phyloP scores from a whole-genome alignment of 2,888 invertebrate genomes.

The Dorcus hopei region DNA sequence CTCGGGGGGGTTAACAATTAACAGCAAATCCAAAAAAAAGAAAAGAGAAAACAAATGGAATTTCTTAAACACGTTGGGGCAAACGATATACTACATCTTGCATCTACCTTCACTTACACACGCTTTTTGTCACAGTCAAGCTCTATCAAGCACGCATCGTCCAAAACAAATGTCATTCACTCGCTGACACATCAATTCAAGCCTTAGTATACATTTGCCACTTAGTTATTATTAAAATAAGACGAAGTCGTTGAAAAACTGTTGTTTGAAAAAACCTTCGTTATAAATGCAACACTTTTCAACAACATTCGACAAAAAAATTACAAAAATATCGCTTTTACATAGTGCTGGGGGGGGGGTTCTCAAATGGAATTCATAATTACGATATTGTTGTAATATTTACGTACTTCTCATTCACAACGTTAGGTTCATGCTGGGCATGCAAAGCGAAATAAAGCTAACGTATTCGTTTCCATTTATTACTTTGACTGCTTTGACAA shows the following conservation, averaged over 20 bases:
- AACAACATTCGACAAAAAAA: slow-evolving; percentile 2
- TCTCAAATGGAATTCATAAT: no score
- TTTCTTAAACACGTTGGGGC: slow-evolving; percentile 40
- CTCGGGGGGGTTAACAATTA: background rate
- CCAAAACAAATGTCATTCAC: slow-evolving; percentile 24
- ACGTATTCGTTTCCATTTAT: slow-evolving; percentile 18
- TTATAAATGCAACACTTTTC: slow-evolving; percentile 7
- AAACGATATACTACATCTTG: slow-evolving; percentile 45
- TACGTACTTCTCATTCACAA: slow-evolving; percentile 28
- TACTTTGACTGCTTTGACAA: slow-evolving; percentile 20
- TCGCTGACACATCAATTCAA: slow-evolving; percentile 27
- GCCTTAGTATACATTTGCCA: slow-evolving; percentile 41
- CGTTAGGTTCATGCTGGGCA: slow-evolving; percentile 32
- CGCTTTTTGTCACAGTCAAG: slow-evolving; percentile 19
- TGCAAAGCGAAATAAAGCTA: slow-evolving; percentile 26
- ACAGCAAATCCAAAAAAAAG: slow-evolving; percentile 5
- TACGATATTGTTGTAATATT: slow-evolving; percentile 11
- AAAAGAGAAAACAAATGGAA: slow-evolving; percentile 32
- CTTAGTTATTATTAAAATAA: slow-evolving; percentile 24
- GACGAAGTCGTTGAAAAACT: slow-evolving; percentile 13
- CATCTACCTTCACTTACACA: slow-evolving; percentile 24
- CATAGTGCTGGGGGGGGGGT: no score
- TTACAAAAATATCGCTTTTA: no score
- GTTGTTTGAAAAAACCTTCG: background rate
- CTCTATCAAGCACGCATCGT: slow-evolving; percentile 16